A percentile compares a stretch with the other conserved stretches of the same genome.
These are phyloP conservation scores for Aphidius colemani DNA, from an alignment of 2,888 invertebrate genomes.

Conservation along the genomic window DNA sequence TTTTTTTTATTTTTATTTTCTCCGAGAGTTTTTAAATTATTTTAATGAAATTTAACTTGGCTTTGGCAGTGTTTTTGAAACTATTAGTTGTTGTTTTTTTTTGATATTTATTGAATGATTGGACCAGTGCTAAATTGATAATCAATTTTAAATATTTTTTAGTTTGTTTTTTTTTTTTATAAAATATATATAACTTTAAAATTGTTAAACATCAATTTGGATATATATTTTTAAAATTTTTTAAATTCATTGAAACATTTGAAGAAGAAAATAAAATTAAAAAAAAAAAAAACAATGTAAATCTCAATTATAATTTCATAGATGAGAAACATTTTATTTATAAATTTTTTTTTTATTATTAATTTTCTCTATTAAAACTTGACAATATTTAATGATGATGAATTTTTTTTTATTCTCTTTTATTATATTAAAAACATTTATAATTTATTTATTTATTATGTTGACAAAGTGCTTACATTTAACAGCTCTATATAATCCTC, in stretches of 20 bases:
- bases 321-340: conserved; percentile 10
- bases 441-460: conserved; percentile 24
- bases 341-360: conserved; percentile 18
- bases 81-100: conserved; percentile 30
- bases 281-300: conserved; percentile 32
- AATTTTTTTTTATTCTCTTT: conserved; percentile 6
- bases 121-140: conserved; percentile 34
- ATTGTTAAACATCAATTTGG: conserved; percentile 33
- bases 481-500: conserved; percentile 27
- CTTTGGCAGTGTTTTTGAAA: conserved; percentile 48
- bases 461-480: conserved; percentile 24
- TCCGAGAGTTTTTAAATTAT: not conserved
- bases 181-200: conserved; percentile 18
- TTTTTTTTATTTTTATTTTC: conserved; percentile 20
- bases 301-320: conserved; percentile 27
- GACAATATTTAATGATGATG: conserved; percentile 1
- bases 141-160: conserved; percentile 13
- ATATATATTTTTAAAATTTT: conserved; percentile 38
- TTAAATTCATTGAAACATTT: conserved; percentile 3
- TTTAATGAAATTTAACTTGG: conserved; percentile 26
- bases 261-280: conserved; percentile 21
- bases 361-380: conserved; percentile 6
- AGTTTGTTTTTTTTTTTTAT: conserved; percentile 18
- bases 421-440: conserved; percentile 12
- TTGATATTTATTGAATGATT: conserved; percentile 7